Base-by-base conservation (phyloP, 2,113 vertebrate genomes). In the Sphaerodactylus townsendi region DNA sequence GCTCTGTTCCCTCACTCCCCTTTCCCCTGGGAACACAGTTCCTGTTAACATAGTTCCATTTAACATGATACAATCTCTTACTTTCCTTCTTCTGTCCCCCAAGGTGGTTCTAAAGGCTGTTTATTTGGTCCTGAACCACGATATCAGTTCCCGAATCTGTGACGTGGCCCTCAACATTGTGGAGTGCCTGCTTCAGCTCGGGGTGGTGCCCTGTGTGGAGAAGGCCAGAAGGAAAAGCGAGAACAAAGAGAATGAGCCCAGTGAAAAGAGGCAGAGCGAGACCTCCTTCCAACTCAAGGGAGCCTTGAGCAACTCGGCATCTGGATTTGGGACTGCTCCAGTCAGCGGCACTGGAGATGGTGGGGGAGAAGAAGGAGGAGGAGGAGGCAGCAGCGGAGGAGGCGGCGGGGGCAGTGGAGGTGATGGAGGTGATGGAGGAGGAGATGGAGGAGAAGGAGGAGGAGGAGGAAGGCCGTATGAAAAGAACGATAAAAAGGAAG, bases 131-230 rank as follows among this genome's bases (percentile, higher is more conserved):
- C 96, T 99, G 82, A 98, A 97, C 86, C 98, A 99, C 10, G 99
- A 99, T 91, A 99, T 99, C 94, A 99, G 98, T 91, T 99, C 99
- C 65, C 96, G 99, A 23, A 98, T 99, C 92, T 99, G 98, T 1
- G 99, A 99, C 21, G 98, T 98, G 87, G 98, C 98, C 0, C 96
- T 99, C 71, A 99, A 98, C 93, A 98, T 99, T 81, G 98, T 99
- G 33, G 98, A 99, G 77, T 98, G 97, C 84, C 95, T 99, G 85
- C 97, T 99, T 90, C 99, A 99, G 86, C 97, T 99, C 82, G 97
- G 98, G 0, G 97, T 99, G 71, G 98, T 99, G 56, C 99, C 98
- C 7, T 97, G 96, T 48, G 95, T 98, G 76, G 96, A 97, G 78
- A 98, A 98, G 88, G 97, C 95, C 44, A 94, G 95, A 69, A 97